Percentiles rank a stretch among this genome's conserved stretches.
These are phyloP conservation scores for Chelon auratus DNA, from an alignment of 2,797 vertebrate genomes.

Conservation along the genomic window DNA sequence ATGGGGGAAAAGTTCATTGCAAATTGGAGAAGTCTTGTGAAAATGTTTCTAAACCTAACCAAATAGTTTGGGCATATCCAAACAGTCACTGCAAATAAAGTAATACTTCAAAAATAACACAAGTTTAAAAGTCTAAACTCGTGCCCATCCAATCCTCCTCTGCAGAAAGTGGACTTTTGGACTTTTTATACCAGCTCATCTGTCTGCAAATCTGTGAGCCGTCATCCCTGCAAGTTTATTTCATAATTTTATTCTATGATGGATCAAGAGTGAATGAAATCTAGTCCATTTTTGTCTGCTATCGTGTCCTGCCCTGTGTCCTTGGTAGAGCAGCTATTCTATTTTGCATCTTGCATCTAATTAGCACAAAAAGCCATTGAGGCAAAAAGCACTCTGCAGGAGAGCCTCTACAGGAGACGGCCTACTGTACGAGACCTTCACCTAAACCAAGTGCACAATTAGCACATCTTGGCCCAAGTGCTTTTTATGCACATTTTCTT, in stretches of 20 bases:
- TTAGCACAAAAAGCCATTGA: conserved; percentile 59
- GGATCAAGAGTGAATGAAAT: conserved; percentile 21
- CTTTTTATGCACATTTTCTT: conserved; percentile 1
- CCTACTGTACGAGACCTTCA: conserved; percentile 57
- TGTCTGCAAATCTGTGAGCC: too few species aligned
- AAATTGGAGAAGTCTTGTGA: too few species aligned
- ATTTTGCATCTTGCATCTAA: conserved; percentile 74
- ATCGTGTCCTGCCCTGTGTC: conserved; percentile 54
- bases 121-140: too few species aligned
- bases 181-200: too few species aligned
- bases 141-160: too few species aligned
- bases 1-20: too few species aligned
- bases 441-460: conserved; percentile 33
- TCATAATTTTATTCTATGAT: not conserved
- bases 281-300: conserved; percentile 34
- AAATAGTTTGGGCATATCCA: too few species aligned
- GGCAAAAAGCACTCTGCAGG: conserved; percentile 27
- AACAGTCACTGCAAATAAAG: too few species aligned
- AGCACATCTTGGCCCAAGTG: conserved; percentile 21
- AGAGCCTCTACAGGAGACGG: conserved; percentile 44
- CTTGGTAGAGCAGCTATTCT: conserved; percentile 57
- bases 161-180: too few species aligned
- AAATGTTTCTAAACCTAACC: too few species aligned
- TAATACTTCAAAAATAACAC: too few species aligned
- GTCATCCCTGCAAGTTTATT: not conserved